Conservation (phyloP, 2,113 vertebrate species). For the Neopipo cinnamomea region DNA sequence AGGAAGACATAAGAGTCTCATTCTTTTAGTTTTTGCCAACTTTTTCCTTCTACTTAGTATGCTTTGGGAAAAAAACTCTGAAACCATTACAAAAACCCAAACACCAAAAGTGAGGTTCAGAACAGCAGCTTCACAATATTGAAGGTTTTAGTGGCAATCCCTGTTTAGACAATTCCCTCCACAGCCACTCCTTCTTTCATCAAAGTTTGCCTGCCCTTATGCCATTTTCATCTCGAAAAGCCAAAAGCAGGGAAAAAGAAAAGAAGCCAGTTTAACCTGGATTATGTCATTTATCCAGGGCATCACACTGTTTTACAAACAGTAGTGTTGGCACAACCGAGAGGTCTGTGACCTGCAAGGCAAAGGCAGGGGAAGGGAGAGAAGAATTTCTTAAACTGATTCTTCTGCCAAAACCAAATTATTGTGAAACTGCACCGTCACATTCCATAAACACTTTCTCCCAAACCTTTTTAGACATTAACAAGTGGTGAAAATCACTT, state of each 20-base stretch:
- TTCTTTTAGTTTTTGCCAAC: neutral
- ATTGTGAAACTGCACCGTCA: conserved; percentile 6
- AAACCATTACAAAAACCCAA: neutral
- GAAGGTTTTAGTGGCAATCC: neutral
- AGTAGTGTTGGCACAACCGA: neutral
- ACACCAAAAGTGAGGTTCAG: neutral
- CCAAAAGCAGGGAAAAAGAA: neutral
- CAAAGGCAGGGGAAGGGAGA: neutral
- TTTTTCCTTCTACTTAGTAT: neutral
- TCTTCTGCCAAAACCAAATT: conserved; percentile 18
- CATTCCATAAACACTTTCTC: neutral
- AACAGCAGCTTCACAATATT: neutral
- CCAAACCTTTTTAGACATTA: neutral
- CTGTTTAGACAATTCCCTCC: neutral
- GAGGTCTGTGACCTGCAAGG: neutral
- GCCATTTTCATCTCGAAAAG: neutral
- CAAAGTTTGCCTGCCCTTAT: neutral
- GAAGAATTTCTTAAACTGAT: conserved; percentile 14
- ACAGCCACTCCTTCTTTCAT: neutral
- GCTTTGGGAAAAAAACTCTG: accelerated
- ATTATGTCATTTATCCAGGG: neutral
- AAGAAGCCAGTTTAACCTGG: neutral
- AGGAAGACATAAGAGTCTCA: neutral
- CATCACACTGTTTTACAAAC: conserved; percentile 12
- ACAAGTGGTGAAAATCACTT: neutral